Evolutionary conservation across 2,113 vertebrate species (phyloP).

Genomic region (Camelus bactrianus): DNA sequence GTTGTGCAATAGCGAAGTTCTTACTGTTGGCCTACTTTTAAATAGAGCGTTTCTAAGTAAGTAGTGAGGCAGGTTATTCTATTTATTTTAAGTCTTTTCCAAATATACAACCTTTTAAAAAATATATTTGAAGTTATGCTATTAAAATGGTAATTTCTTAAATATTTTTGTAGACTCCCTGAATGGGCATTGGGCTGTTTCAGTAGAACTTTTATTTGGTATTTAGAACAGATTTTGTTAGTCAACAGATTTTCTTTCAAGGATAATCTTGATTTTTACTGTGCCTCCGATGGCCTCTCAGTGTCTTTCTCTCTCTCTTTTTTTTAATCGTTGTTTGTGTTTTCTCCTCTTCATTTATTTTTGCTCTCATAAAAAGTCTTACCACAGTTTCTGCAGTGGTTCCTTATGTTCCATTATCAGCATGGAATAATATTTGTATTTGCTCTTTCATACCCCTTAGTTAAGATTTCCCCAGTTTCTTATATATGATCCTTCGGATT

Average conservation of each 20-base stretch:
- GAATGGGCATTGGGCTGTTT: background rate
- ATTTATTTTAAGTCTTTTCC: conserved; percentile 49
- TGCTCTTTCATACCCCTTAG: background rate
- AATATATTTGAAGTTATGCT: background rate
- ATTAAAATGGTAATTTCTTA: background rate
- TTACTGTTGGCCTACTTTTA: conserved; percentile 74
- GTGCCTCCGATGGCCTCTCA: background rate
- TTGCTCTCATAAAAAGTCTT: background rate
- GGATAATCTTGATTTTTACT: conserved; percentile 15
- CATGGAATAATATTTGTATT: background rate
- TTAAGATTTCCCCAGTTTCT: conserved; percentile 48
- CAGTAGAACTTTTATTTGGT: conserved; percentile 34
- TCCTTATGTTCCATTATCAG: background rate
- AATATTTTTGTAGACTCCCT: background rate
- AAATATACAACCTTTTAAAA: background rate
- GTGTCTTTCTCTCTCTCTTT: background rate
- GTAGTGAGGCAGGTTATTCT: conserved; percentile 57
- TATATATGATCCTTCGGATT: conserved; percentile 32
- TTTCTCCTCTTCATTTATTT: background rate
- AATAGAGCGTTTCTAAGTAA: conserved; percentile 70
- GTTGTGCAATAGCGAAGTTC: conserved; percentile 63
- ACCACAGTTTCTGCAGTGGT: background rate
- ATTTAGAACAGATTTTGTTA: conserved; percentile 19
- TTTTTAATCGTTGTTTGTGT: background rate
- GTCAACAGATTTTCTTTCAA: background rate